Evolutionary conservation across 2,797 vertebrate species (phyloP), one percentile per base, ranked within the genome.

Genomic region (Enteromius unitaeniatus): DNA sequence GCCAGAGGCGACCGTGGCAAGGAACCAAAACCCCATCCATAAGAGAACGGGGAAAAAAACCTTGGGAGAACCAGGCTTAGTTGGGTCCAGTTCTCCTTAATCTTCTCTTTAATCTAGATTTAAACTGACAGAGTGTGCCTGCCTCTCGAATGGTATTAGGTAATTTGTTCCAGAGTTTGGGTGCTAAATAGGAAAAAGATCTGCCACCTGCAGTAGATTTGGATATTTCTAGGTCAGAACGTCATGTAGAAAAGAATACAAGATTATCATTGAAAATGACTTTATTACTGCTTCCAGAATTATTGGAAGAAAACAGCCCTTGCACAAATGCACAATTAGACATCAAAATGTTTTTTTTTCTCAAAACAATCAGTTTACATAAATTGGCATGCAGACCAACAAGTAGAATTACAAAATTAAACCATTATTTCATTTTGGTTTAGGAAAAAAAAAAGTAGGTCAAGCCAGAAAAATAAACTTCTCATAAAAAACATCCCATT

Each of bases 401-500:
- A 94, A 91, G 40, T 79, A 88, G 92, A 93, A 82, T 91, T 93
- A 94, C 92, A 94, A 94, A 94, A 94, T 93, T 90, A 93, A 94
- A 93, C 91, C 91, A 89, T 89, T 91, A 92, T 83, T 78, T 83
- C 89, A 91, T 91, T 92, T 86, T 84, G 90, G 86, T 89, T 84
- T 82, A 86, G 60, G 55, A 92, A 92, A 91, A 92, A 91, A 92
- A 89, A 91, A 94, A 92, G 23, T 21, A 78, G 65, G 93, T 92
- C 90, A 81, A 94, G 92, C 92, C 93, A 93, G 86, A 94, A 94
- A 96, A 92, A 95, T 90, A 95, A 94, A 93, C 92, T 86, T 92
- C 90, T 91, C 6, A 92, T 95, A 95, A 89, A 95, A 96, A 95
- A 94, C 93, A 94, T 89, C 89, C 90, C 94, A 93, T 82, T 93